Conservation (phyloP, 2,797 vertebrate genomes). For the Acanthiza pusilla region DNA sequence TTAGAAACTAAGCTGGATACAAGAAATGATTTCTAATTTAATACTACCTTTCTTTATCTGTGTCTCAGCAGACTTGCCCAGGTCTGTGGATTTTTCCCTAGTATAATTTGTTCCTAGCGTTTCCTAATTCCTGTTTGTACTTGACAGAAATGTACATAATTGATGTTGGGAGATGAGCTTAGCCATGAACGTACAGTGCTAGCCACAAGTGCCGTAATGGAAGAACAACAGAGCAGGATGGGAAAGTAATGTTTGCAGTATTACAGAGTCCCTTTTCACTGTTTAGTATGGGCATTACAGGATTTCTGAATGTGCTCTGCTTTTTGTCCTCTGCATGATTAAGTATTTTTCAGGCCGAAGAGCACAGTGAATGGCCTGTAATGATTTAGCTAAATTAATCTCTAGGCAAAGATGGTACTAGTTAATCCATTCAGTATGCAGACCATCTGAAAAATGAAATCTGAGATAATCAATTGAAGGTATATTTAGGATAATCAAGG, state of each 20-base stretch:
- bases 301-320: conserved; percentile 17
- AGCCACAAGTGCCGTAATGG: background rate
- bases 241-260: background rate
- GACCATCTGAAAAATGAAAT: conserved; percentile 36
- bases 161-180: background rate
- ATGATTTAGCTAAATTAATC: conserved; percentile 58
- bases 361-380: conserved; percentile 55
- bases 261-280: background rate
- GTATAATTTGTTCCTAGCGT: background rate
- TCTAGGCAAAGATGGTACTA: conserved; percentile 13
- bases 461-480: conserved; percentile 23
- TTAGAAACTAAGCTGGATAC: background rate
- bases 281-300: background rate
- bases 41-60: background rate
- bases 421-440: conserved; percentile 34
- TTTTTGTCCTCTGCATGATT: conserved; percentile 45
- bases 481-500: conserved; percentile 39
- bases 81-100: background rate
- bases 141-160: background rate
- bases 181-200: background rate
- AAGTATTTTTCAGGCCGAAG: conserved; percentile 10
- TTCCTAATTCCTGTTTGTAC: background rate
- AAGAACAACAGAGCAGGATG: background rate
- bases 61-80: background rate
- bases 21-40: background rate